A percentile compares a stretch with the other conserved stretches of the same genome.
phyloP scores from a whole-genome alignment of 2,797 vertebrate species.

The Gambelia wislizenii region DNA sequence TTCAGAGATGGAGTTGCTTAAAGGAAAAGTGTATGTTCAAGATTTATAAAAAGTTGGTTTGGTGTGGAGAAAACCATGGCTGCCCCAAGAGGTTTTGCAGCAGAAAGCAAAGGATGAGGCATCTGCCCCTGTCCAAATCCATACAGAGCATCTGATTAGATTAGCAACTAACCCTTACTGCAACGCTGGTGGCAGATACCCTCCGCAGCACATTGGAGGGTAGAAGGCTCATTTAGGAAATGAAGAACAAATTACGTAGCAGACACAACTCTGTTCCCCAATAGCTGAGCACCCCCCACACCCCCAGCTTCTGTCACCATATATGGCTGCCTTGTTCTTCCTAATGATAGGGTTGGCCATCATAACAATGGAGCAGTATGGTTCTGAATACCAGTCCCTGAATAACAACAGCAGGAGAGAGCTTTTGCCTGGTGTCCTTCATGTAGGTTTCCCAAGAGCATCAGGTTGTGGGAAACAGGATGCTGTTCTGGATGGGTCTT shows the following conservation, averaged over 20 bases:
- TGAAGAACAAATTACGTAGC: background rate
- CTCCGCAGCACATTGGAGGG: background rate
- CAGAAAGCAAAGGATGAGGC: too few relatives aligned
- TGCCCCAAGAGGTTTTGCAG: too few relatives aligned
- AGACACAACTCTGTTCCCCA: background rate
- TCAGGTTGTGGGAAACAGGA: slow-evolving; percentile 9
- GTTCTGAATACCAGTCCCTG: background rate
- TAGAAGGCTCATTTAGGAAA: background rate
- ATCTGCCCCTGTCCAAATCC: too few relatives aligned
- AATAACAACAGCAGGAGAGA: background rate
- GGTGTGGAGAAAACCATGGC: background rate
- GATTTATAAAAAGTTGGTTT: background rate
- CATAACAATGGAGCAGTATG: background rate
- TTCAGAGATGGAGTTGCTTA: background rate
- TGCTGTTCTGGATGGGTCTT: background rate
- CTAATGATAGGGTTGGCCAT: background rate
- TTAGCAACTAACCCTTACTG: background rate
- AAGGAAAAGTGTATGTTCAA: background rate
- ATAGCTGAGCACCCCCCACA: background rate
- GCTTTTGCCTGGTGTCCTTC: background rate
- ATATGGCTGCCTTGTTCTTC: background rate
- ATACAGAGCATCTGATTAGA: background rate
- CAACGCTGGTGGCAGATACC: background rate
- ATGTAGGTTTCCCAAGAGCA: background rate
- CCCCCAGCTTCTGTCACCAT: background rate